Percentiles rank a stretch among this genome's conserved stretches.
phyloP scores from a whole-genome alignment of 2,888 invertebrate genomes.

The Nasonovia ribisnigri region DNA sequence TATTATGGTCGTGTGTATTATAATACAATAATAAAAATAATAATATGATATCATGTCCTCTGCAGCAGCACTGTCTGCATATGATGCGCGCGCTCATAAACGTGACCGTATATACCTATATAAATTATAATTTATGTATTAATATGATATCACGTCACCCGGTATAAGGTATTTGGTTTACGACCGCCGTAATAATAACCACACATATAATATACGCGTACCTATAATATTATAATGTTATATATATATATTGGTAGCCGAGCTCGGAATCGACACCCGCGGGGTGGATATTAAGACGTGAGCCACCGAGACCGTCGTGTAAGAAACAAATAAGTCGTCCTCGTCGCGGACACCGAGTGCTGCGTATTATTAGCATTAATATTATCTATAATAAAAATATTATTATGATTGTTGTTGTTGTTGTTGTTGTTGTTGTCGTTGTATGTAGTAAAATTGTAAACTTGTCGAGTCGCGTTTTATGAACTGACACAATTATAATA shows the following conservation, averaged over 20 bases:
- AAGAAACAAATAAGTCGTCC: constrained; percentile 11
- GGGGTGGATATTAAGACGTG: constrained; percentile 19
- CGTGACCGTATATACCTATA: not conserved
- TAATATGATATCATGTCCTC: not conserved
- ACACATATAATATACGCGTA: not conserved
- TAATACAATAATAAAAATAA: not conserved
- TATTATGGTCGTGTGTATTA: not conserved
- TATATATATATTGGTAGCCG: not conserved
- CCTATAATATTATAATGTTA: not conserved
- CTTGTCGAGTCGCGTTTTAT: not conserved
- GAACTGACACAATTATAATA: not conserved
- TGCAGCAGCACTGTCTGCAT: not conserved
- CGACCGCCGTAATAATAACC: not conserved
- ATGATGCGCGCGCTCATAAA: not conserved
- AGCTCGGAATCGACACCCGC: constrained; percentile 25
- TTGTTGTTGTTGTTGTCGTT: not conserved
- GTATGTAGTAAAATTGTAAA: not conserved
- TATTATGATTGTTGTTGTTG: not conserved
- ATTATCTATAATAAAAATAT: not conserved
- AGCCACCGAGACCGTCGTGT: not conserved
- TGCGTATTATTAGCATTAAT: not conserved
- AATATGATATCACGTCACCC: not conserved
- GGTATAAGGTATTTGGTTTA: constrained; percentile 11
- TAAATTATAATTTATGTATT: not conserved
- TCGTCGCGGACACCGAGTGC: not conserved